Conservation (phyloP, 2,888 invertebrate genomes). For the Belgica antarctica region DNA sequence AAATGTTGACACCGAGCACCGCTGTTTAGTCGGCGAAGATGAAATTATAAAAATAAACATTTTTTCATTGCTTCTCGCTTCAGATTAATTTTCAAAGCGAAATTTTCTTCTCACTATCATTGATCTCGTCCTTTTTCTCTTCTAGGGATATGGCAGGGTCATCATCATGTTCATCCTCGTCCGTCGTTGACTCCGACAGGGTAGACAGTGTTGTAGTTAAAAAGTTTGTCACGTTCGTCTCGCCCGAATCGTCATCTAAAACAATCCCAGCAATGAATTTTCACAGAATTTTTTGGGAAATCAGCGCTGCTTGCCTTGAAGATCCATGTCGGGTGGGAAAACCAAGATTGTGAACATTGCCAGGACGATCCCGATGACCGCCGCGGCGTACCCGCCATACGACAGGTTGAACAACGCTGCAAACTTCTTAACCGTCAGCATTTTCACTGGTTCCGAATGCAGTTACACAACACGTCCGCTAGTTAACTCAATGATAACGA, state of each 20-base stretch:
- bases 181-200: background rate
- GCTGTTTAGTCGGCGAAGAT: slow-evolving; percentile 23
- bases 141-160: background rate
- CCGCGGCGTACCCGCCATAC: slow-evolving; percentile 26
- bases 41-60: slow-evolving; percentile 40
- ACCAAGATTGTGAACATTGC: slow-evolving; percentile 9
- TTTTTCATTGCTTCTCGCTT: background rate
- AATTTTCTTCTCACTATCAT: slow-evolving; percentile 41
- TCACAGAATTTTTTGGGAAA: background rate
- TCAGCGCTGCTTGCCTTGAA: background rate
- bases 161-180: slow-evolving; percentile 17
- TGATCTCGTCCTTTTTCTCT: slow-evolving; percentile 34
- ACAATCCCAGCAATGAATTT: too few relatives aligned
- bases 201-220: background rate
- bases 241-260: slow-evolving; percentile 25
- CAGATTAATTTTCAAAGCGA: background rate
- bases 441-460: background rate
- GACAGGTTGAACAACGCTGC: slow-evolving; percentile 16
- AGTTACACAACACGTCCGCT: slow-evolving; percentile 4
- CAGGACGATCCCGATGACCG: slow-evolving; percentile 12
- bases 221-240: background rate
- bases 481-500: slow-evolving; percentile 37
- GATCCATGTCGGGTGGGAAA: slow-evolving; percentile 31
- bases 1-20: slow-evolving; percentile 34
- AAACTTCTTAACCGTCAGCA: slow-evolving; percentile 41